These are phyloP conservation scores for Fissipunctia ypsillon DNA, from an alignment of 2,888 invertebrate genomes.

Conservation along the genomic window DNA sequence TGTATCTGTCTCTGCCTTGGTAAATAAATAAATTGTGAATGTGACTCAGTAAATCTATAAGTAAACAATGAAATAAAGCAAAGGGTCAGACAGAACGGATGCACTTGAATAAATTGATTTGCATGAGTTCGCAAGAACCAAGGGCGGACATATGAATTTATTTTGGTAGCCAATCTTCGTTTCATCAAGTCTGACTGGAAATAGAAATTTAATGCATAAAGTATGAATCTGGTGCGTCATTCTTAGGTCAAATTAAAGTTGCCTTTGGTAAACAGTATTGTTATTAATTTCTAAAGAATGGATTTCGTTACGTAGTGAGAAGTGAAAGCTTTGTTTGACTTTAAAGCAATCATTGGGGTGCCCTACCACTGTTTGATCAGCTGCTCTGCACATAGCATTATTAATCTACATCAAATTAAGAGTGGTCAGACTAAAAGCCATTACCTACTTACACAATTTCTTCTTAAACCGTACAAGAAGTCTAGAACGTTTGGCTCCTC, in stretches of 20 bases:
- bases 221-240: conserved; percentile 15
- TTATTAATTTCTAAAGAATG: too few species aligned
- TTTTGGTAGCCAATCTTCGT: conserved; percentile 15
- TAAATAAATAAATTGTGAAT: too few species aligned
- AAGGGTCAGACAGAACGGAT: conserved; percentile 17
- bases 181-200: conserved; percentile 13
- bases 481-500: background rate
- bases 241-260: background rate
- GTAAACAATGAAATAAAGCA: conserved; percentile 7
- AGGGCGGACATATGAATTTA: conserved; percentile 13
- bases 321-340: background rate
- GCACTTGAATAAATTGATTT: conserved; percentile 20
- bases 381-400: background rate
- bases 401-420: background rate
- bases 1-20: too few species aligned
- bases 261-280: background rate
- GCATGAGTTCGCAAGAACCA: conserved; percentile 14
- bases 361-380: background rate
- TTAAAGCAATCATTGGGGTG: too few species aligned
- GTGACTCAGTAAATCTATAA: background rate
- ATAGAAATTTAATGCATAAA: conserved; percentile 19
- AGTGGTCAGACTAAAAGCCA: background rate
- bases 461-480: background rate
- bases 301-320: too few species aligned
- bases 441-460: background rate